A percentile compares a stretch with the other conserved stretches of the same genome.
These are phyloP conservation scores for Hylomyscus alleni DNA, from an alignment of 2,797 vertebrate species.

Conservation along the genomic window DNA sequence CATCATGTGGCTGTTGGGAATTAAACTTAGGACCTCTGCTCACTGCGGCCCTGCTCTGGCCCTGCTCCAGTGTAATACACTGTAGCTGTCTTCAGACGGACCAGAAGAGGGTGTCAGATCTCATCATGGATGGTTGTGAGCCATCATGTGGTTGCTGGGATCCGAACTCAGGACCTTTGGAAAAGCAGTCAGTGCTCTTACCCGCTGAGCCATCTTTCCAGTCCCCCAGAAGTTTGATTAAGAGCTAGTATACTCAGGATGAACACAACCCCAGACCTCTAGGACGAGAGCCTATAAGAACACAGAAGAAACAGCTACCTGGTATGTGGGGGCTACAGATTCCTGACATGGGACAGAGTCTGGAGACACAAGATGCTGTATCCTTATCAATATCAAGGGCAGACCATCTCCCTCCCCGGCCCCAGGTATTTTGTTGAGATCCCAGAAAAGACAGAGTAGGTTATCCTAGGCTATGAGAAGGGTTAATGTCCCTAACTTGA, in stretches of 20 bases:
- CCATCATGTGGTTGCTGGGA: no score
- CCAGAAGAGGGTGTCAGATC: no score
- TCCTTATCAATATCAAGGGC: neutral
- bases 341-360: neutral
- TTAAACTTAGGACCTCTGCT: no score
- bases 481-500: neutral
- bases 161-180: no score
- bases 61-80: no score
- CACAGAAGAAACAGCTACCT: neutral
- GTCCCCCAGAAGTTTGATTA: neutral
- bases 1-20: no score
- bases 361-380: neutral
- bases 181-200: no score
- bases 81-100: no score
- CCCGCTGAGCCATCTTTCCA: no score
- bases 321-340: neutral
- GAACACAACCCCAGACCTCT: neutral
- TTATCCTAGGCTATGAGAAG: neutral
- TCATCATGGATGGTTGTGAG: no score
- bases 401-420: neutral
- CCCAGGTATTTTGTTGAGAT: neutral
- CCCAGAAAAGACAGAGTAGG: neutral
- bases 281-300: neutral
- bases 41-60: no score
- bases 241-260: neutral